These are phyloP conservation scores for Petrocephalus microphthalmus DNA, from an alignment of 2,113 vertebrate species.

Conservation along the genomic window DNA sequence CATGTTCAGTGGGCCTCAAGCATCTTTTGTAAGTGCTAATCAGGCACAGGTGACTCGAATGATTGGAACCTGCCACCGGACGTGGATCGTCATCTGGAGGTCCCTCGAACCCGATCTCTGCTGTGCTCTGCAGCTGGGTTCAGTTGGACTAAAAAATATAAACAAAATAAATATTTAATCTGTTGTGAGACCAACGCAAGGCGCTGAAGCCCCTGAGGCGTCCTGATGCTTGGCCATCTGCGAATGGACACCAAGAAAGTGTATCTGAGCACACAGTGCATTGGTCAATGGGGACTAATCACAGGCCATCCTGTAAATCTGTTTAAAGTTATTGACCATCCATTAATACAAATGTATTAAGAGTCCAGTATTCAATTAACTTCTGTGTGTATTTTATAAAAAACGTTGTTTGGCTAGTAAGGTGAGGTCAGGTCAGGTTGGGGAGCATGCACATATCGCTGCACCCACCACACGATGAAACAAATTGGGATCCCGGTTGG, in stretches of 20 bases:
- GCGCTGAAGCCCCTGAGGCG: neutral
- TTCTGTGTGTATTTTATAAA: neutral
- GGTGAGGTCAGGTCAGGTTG: neutral
- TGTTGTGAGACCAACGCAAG: neutral
- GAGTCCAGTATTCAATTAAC: neutral
- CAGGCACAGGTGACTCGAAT: neutral
- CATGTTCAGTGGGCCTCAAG: too few relatives aligned
- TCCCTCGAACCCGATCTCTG: neutral
- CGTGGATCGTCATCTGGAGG: neutral
- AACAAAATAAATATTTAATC: constrained; percentile 4
- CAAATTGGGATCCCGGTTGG: too few relatives aligned
- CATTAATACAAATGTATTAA: neutral
- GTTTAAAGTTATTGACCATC: neutral
- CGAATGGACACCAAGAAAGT: neutral
- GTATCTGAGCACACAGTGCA: neutral
- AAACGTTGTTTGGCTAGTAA: neutral
- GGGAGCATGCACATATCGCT: too few relatives aligned
- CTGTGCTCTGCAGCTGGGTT: neutral
- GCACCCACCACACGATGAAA: too few relatives aligned
- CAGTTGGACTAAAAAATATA: neutral
- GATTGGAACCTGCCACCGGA: neutral
- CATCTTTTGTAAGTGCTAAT: neutral
- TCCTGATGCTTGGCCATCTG: neutral
- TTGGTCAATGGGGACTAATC: neutral
- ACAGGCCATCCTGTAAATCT: neutral